Base-by-base conservation (phyloP, 2,113 vertebrate genomes). In the Balaeniceps rex region DNA sequence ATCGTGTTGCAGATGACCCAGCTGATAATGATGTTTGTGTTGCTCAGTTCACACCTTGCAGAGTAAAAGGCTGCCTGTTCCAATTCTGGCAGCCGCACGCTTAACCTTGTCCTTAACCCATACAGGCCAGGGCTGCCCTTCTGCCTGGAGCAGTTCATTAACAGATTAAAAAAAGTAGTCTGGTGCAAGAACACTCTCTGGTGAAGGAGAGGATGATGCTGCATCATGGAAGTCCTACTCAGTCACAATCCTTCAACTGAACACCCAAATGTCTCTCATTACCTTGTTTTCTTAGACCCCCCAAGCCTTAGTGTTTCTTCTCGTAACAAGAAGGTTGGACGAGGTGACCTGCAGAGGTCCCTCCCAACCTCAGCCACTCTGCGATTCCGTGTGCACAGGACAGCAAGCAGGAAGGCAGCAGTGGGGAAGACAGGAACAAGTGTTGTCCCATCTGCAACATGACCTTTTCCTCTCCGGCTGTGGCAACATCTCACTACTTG, bases 401-500 rank as follows among this genome's bases (percentile, higher is more conserved):
- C 33, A 94, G 94, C 93, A 96, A 98, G 98, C 98, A 98, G 83
- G 98, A 97, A 88, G 98, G 98, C 96, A 98, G 98, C 72, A 98
- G 97, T 16, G 98, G 98, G 83, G 98, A 98, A 42, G 99, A 99
- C 96, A 98, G 99, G 90, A 98, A 98, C 95, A 99, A 99, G 97
- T 98, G 97, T 82, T 99, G 99, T 97, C 98, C 98, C 72, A 94
- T 99, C 84, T 99, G 99, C 97, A 99, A 99, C 98, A 99, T 99
- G 99, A 99, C 98, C 80, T 99, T 99, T 98, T 99, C 99, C 21
- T 99, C 99, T 52, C 97, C 99, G 0, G 99, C 99, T 1, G 98
- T 99, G 97, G 99, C 99, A 25, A 98, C 99, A 33, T 99, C 99
- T 63, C 99, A 99, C 96, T 99, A 99, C 97, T 93, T 99, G 97